Percentiles rank a stretch among this genome's conserved stretches.
phyloP scores from a whole-genome alignment of 1,140 invertebrate genomes.

The Ostrea edulis region DNA sequence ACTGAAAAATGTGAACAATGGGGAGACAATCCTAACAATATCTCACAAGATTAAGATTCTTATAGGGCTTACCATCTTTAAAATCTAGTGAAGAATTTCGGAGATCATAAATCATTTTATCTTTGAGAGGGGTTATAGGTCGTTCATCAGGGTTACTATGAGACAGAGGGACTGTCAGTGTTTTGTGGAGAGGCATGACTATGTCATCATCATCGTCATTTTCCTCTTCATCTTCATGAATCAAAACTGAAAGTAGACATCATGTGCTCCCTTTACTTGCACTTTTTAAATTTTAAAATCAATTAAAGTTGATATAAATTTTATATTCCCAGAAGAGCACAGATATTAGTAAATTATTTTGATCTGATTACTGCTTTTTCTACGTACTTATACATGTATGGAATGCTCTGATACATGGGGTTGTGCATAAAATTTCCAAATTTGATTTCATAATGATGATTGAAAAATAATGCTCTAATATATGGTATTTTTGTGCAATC shows the following conservation, averaged over 20 bases:
- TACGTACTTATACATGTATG: too few relatives aligned
- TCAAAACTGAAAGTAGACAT: constrained; percentile 45
- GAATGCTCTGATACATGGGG: too few relatives aligned
- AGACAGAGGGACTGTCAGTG: constrained; percentile 43
- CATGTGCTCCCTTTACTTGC: constrained; percentile 30
- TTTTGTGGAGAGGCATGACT: constrained; percentile 50
- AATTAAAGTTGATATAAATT: not conserved
- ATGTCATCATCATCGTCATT: constrained; percentile 59
- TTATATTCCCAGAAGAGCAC: not conserved
- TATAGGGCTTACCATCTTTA: constrained; percentile 75
- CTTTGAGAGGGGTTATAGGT: constrained; percentile 78
- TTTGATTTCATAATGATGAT: too few relatives aligned
- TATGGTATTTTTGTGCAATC: not conserved
- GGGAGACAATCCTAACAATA: not conserved
- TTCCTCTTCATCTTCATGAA: constrained; percentile 58
- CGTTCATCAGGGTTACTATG: constrained; percentile 68
- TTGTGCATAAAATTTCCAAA: too few relatives aligned
- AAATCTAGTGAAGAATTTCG: constrained; percentile 76
- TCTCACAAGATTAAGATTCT: not conserved
- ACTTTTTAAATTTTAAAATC: not conserved
- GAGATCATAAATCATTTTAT: constrained; percentile 76
- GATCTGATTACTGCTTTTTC: too few relatives aligned
- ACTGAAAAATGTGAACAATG: constrained; percentile 29
- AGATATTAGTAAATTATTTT: not conserved
- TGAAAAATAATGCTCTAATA: not conserved